A percentile compares a stretch with the other conserved stretches of the same genome.
phyloP scores from a whole-genome alignment of 2,888 invertebrate genomes.

The Loripinus fragilis region DNA sequence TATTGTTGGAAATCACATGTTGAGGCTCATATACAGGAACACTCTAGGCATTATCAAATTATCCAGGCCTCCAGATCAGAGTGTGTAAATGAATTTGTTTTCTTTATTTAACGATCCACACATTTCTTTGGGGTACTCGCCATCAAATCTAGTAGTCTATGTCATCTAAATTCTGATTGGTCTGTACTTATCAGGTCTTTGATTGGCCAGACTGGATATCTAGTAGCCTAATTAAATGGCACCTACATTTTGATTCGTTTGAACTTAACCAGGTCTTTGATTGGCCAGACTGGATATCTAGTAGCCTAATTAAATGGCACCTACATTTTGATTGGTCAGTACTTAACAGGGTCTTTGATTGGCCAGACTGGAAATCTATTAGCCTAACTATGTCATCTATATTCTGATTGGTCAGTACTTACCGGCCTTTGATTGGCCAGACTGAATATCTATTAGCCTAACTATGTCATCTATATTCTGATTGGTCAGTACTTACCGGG shows the following conservation, averaged over 20 bases:
- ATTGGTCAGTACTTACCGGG: conserved; percentile 87
- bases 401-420: conserved; percentile 80
- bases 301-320: not conserved
- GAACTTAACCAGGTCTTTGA: conserved; percentile 82
- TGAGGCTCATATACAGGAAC: too few species aligned
- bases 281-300: not conserved
- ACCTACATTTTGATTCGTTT: not conserved
- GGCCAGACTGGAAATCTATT: conserved; percentile 97
- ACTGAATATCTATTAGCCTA: conserved; percentile 94
- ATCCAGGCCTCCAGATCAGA: too few species aligned
- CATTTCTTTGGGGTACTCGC: too few species aligned
- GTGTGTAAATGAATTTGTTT: too few species aligned
- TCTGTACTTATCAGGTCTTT: too few species aligned
- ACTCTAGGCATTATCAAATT: too few species aligned
- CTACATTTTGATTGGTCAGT: not conserved
- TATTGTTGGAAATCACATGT: too few species aligned
- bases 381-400: conserved; percentile 86
- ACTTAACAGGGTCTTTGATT: conserved; percentile 94
- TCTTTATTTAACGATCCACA: too few species aligned
- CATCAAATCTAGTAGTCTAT: too few species aligned
- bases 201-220: not conserved
- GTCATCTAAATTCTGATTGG: too few species aligned
- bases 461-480: conserved; percentile 83
- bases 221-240: not conserved
- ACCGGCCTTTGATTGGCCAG: conserved; percentile 98